Conservation (phyloP, 2,888 invertebrate genomes). For the Cynaeus angustus region DNA sequence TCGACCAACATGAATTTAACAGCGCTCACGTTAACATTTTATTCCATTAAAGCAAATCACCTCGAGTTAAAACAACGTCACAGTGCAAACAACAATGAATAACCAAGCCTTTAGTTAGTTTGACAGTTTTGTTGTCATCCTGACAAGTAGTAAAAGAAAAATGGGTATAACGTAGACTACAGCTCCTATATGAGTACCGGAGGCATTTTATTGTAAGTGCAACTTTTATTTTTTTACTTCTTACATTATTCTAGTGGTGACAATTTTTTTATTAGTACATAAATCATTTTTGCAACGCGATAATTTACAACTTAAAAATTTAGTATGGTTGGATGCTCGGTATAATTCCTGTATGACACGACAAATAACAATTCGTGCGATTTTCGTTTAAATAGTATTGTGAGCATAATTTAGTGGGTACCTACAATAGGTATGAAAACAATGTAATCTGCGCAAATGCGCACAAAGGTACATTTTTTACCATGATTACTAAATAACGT, state of each 20-base stretch:
- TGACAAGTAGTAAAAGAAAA: slow-evolving; percentile 17
- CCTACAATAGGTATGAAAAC: no score
- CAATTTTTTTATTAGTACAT: no score
- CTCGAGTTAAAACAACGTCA: slow-evolving; percentile 28
- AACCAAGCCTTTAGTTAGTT: slow-evolving; percentile 31
- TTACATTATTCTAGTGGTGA: no score
- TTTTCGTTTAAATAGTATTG: neutral
- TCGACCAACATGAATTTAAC: slow-evolving; percentile 18
- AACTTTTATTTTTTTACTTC: no score
- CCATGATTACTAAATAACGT: no score
- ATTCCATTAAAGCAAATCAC: slow-evolving; percentile 40
- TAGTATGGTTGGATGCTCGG: no score
- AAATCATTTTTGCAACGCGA: no score
- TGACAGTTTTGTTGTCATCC: slow-evolving; percentile 33
- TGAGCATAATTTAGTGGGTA: no score
- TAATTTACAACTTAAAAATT: no score
- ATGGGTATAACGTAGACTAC: slow-evolving; percentile 33
- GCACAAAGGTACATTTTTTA: no score
- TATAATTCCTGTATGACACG: slow-evolving; percentile 11
- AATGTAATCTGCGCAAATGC: no score
- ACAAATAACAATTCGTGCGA: slow-evolving; percentile 18
- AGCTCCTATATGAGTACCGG: neutral
- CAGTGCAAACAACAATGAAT: slow-evolving; percentile 34
- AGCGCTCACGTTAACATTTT: slow-evolving; percentile 18
- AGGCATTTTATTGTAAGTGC: slow-evolving; percentile 16